These are phyloP conservation scores for Zaprionus nigranus DNA, from an alignment of 1,140 invertebrate genomes.

Conservation along the genomic window DNA sequence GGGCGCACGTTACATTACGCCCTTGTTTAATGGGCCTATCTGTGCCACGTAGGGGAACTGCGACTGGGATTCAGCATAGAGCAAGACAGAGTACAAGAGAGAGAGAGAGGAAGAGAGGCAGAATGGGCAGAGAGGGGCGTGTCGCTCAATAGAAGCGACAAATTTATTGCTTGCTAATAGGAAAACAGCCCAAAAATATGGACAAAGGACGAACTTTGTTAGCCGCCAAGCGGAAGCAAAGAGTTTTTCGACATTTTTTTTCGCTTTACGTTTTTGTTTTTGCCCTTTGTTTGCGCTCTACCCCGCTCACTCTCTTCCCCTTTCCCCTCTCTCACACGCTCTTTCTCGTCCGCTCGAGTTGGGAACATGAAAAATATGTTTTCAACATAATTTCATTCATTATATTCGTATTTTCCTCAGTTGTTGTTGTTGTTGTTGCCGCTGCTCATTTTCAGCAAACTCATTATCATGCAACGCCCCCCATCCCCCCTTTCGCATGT, in stretches of 20 bases:
- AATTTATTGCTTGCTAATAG: slow-evolving; percentile 78
- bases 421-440: slow-evolving; percentile 46
- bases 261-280: background rate
- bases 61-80: background rate
- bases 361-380: slow-evolving; percentile 62
- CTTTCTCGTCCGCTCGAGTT: background rate
- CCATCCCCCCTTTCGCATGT: background rate
- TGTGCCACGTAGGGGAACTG: slow-evolving; percentile 4
- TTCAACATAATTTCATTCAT: slow-evolving; percentile 75
- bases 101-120: no score
- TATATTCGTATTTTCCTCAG: slow-evolving; percentile 56
- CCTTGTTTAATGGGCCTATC: slow-evolving; percentile 42
- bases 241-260: slow-evolving; percentile 44
- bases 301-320: background rate
- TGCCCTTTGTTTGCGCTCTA: slow-evolving; percentile 23
- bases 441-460: slow-evolving; percentile 59
- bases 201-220: slow-evolving; percentile 49
- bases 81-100: no score
- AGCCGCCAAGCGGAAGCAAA: slow-evolving; percentile 43
- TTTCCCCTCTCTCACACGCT: background rate
- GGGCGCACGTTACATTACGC: background rate
- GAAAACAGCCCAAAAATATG: slow-evolving; percentile 60
- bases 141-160: slow-evolving; percentile 59
- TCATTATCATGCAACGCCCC: slow-evolving; percentile 48
- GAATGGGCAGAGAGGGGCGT: background rate